Conservation (phyloP, 2,113 vertebrate genomes). For the Tenebrosternarchus preto region DNA sequence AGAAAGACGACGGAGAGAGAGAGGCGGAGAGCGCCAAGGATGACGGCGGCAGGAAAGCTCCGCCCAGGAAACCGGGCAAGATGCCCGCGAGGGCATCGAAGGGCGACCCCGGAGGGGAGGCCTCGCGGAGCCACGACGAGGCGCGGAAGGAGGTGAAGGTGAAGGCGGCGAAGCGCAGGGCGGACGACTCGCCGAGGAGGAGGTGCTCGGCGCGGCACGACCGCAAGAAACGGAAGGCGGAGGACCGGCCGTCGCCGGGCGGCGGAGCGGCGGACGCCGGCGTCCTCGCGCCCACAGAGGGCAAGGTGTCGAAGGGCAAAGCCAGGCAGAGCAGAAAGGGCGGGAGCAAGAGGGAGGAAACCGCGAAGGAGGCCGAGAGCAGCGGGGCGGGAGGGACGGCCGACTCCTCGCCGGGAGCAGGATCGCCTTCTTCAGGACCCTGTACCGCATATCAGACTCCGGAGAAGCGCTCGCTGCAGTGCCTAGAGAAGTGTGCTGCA, state of each 20-base stretch:
- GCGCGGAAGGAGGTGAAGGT: conserved; percentile 37
- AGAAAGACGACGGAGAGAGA: conserved; percentile 46
- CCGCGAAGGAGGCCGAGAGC: not conserved
- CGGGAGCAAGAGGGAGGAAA: not conserved
- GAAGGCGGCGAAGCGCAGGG: conserved; percentile 65
- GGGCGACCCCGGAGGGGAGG: not conserved
- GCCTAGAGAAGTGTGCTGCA: not conserved
- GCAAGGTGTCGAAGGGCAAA: conserved; percentile 29
- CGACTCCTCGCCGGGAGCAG: not conserved
- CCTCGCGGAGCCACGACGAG: not conserved
- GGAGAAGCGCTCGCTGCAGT: not conserved
- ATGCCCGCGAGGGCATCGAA: conserved; percentile 23
- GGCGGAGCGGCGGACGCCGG: not conserved
- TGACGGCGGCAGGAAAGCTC: conserved; percentile 16
- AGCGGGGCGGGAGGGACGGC: not conserved
- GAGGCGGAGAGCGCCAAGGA: conserved; percentile 36
- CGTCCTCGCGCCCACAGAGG: not conserved
- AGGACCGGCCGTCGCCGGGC: conserved; percentile 34
- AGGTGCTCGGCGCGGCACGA: conserved; percentile 2
- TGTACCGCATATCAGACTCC: not conserved
- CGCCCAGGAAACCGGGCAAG: conserved; percentile 44
- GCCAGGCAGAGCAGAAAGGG: conserved; percentile 1
- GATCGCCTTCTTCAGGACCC: not conserved
- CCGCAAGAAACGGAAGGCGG: conserved; percentile 42
- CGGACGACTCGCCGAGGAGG: conserved; percentile 51